Evolutionary conservation across 2,113 vertebrate genomes (phyloP).

Genomic region (Menidia beryllina): DNA sequence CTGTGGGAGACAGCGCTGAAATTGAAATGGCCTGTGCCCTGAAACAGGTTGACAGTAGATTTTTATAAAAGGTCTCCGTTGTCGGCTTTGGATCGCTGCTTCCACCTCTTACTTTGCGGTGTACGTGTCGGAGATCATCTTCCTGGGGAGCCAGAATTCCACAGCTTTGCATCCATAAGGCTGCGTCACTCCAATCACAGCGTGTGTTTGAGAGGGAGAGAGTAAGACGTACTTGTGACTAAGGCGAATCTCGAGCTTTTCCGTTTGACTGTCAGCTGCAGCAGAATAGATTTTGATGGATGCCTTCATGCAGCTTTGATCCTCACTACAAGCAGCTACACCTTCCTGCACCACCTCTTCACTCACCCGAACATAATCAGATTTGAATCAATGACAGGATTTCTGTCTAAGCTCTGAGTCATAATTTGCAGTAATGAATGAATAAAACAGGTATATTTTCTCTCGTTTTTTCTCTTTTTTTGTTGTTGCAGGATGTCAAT

Average conservation of each 20-base stretch:
- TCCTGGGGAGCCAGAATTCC: slow-evolving; percentile 50
- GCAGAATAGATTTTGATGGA: not conserved
- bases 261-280: not conserved
- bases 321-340: slow-evolving; percentile 6
- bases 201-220: slow-evolving; percentile 37
- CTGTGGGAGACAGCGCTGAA: slow-evolving; percentile 46
- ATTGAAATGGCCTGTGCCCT: slow-evolving; percentile 49
- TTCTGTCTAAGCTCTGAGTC: not conserved
- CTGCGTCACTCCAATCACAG: slow-evolving; percentile 60
- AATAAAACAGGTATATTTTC: not conserved
- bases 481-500: slow-evolving; percentile 88
- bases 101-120: not conserved
- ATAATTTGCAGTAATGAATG: not conserved
- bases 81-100: slow-evolving; percentile 47
- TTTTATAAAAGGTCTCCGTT: slow-evolving; percentile 46
- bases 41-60: slow-evolving; percentile 54
- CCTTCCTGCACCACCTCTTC: not conserved
- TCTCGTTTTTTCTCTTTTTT: slow-evolving; percentile 9
- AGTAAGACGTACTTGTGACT: slow-evolving; percentile 34
- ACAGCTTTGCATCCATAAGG: slow-evolving; percentile 43
- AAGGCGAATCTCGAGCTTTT: slow-evolving; percentile 13
- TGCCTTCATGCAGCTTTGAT: slow-evolving; percentile 5
- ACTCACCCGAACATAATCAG: not conserved
- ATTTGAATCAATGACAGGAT: not conserved
- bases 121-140: slow-evolving; percentile 31